Evolutionary conservation across 2,113 vertebrate genomes (phyloP), one percentile per base, ranked within the genome.

Genomic region (Melanostigma gelatinosum): DNA sequence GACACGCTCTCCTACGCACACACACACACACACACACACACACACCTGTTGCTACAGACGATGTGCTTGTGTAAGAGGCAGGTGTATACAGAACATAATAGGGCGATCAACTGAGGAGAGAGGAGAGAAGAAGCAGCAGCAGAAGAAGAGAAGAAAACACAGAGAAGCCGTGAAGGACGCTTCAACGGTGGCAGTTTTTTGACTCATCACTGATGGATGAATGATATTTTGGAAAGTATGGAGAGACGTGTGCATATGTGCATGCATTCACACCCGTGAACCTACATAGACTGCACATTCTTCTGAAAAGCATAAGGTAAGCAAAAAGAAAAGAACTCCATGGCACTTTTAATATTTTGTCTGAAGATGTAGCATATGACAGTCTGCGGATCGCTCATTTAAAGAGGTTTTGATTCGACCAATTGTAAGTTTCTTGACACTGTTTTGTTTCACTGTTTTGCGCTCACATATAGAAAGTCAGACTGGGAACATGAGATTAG

Each of bases 251-350:
- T 11, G 2, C 20, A 6, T 0, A 4, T 13, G 54, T 1, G 40
- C 42, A 63, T 7, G 40, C 24, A 67, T 29, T 40, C 50, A 78
- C 16, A 36, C 11, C 27, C 8, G 20, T 4, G 54, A 27, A 15
- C 12, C 34, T 2, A 36, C 32, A 64, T 16, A 57, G 22, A 52
- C 73, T 24, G 34, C 67, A 24, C 52, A 42, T 64, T 77, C 77
- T 60, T 72, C 62, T 44, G 5, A 16, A 72, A 72, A 76, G 67
- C 76, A 54, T 38, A 79, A 86, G 90, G 91, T 93, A 77, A 87
- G 89, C 0, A 6, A 29, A 29, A 29, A 29, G 29, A 29, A 29
- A 29, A 29, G 2, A 29, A 29, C 29, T 29, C 29, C 2, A 29
- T 29, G 29, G 1, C 29, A 29, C 29, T 29, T 29, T 29, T 2